These are phyloP conservation scores for fruit fly (Drosophila melanogaster) DNA, from an alignment of 1,140 invertebrate species.

Conservation along the genomic window Release_6_plus_ISO1_MT NT_033777.3:14853001-14853500, in stretches of 20 bases:
- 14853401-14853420: too few species aligned
- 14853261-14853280: background rate
- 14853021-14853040: constrained; percentile 50
- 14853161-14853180: constrained; percentile 30
- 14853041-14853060: constrained; percentile 49
- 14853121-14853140: constrained; percentile 44
- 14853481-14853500: constrained; percentile 61
- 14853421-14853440: background rate
- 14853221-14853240: background rate
- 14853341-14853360: too few species aligned
- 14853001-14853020: constrained; percentile 33
- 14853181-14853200: constrained; percentile 1
- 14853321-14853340: too few species aligned
- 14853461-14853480: constrained; percentile 56
- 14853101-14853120: constrained; percentile 53
- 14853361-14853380: too few species aligned
- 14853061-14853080: constrained; percentile 61
- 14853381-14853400: too few species aligned
- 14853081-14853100: constrained; percentile 75
- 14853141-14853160: constrained; percentile 28
- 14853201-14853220: background rate
- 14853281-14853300: too few species aligned
- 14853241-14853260: background rate
- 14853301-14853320: too few species aligned
- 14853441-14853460: background rate